phyloP scores from a whole-genome alignment of 2,888 invertebrate species.

The Yponomeuta plumbellus region DNA sequence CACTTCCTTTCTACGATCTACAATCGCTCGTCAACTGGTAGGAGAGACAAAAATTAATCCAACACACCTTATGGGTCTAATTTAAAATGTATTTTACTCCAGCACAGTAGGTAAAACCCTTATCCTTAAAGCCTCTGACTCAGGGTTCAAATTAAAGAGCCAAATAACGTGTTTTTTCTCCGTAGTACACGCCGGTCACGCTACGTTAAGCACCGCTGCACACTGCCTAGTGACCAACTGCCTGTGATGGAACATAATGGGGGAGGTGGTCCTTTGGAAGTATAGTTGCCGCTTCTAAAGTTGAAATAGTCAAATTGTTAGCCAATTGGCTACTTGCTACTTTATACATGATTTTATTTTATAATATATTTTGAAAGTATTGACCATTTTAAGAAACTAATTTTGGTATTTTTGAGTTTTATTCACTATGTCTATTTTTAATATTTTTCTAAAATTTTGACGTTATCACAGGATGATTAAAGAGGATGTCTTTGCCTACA shows the following conservation, averaged over 20 bases:
- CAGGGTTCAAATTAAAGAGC: not conserved
- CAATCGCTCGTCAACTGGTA: not conserved
- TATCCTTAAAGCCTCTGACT: not conserved
- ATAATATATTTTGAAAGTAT: no score
- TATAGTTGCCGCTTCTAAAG: not conserved
- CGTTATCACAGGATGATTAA: no score
- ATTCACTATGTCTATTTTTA: no score
- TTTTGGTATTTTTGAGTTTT: no score
- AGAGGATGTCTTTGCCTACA: no score
- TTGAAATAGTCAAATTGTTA: not conserved
- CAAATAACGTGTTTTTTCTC: not conserved
- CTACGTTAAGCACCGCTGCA: constrained; percentile 5
- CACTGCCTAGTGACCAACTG: constrained; percentile 11
- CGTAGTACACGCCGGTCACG: not conserved
- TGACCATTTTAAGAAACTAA: no score
- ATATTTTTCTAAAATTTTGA: no score
- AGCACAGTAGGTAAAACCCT: no score
- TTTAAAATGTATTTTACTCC: no score
- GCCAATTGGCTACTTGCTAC: no score
- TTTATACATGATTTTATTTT: no score
- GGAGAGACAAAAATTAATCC: not conserved
- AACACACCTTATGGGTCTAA: not conserved
- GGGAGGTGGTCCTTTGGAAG: not conserved
- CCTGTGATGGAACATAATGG: not conserved
- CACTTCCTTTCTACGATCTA: not conserved